phyloP scores from a whole-genome alignment of 2,113 vertebrate genomes.

The Carlito syrichta region DNA sequence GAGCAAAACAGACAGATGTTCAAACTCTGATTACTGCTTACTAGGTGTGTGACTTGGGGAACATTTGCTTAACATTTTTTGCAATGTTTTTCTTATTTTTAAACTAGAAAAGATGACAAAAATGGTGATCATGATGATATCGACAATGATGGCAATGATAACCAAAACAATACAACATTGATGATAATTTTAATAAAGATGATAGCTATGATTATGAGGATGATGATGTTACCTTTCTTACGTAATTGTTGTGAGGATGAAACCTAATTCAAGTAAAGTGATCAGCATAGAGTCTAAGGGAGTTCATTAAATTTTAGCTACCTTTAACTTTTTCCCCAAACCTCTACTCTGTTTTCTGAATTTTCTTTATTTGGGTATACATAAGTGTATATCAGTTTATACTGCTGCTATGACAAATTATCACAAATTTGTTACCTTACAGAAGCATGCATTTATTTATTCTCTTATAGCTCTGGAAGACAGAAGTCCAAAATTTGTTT shows the following conservation, averaged over 20 bases:
- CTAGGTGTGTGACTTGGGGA: not conserved
- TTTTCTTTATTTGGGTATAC: not conserved
- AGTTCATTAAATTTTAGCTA: not conserved
- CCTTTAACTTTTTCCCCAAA: not conserved
- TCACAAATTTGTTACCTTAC: not conserved
- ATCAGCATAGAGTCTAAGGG: not conserved
- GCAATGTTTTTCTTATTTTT: not conserved
- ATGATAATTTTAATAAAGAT: not conserved
- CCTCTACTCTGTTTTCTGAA: not conserved
- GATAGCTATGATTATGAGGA: too few species aligned
- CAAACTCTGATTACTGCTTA: not conserved
- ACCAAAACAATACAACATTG: not conserved
- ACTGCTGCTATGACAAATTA: not conserved
- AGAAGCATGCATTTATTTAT: not conserved
- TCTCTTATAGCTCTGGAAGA: not conserved
- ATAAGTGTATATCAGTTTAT: not conserved
- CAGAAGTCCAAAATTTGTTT: not conserved
- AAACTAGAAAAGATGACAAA: not conserved
- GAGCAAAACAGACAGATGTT: not conserved
- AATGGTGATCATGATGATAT: not conserved
- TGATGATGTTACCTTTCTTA: not conserved
- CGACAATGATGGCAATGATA: accelerated
- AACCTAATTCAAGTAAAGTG: not conserved
- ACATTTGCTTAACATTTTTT: not conserved
- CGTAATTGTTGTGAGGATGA: not conserved